Conservation (phyloP, 2,797 vertebrate species). For the Myotis planiceps region DNA sequence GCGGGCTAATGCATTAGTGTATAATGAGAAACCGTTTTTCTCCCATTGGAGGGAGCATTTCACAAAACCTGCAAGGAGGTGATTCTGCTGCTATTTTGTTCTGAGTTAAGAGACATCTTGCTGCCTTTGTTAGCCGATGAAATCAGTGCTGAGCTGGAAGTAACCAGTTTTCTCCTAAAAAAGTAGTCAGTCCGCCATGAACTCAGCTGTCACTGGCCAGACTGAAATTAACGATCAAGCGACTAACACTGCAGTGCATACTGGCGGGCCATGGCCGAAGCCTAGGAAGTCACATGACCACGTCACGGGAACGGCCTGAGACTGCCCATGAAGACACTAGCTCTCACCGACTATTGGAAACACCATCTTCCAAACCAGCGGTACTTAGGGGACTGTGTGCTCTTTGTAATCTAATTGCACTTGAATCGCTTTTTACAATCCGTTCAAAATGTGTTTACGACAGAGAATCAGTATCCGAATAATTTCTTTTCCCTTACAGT, state of each 20-base stretch:
- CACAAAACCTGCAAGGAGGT: background rate
- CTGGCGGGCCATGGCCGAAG: slow-evolving; percentile 41
- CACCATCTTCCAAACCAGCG: slow-evolving; percentile 75
- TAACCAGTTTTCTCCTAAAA: slow-evolving; percentile 42
- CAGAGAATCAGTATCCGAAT: slow-evolving; percentile 75
- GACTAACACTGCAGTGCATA: slow-evolving; percentile 31
- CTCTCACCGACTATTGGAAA: slow-evolving; percentile 65
- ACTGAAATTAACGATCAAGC: slow-evolving; percentile 69
- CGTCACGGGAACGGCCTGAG: slow-evolving; percentile 40
- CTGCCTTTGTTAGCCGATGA: slow-evolving; percentile 6
- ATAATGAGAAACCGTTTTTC: slow-evolving; percentile 77
- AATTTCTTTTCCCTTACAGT: slow-evolving; percentile 43
- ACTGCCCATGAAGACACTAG: slow-evolving; percentile 50
- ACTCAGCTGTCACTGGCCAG: slow-evolving; percentile 52
- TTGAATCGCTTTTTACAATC: slow-evolving; percentile 83
- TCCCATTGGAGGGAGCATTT: slow-evolving; percentile 49
- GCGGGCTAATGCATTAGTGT: slow-evolving; percentile 72
- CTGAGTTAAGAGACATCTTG: slow-evolving; percentile 1
- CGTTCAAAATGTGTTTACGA: slow-evolving; percentile 78
- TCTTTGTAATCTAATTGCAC: slow-evolving; percentile 84
- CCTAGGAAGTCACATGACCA: slow-evolving; percentile 28
- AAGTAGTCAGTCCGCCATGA: background rate
- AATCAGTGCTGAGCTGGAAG: background rate
- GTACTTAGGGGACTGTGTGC: slow-evolving; percentile 76
- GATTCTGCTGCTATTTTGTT: background rate